Evolutionary conservation across 2,888 invertebrate species (phyloP).

Genomic region (Drosophila demipolita): DNA sequence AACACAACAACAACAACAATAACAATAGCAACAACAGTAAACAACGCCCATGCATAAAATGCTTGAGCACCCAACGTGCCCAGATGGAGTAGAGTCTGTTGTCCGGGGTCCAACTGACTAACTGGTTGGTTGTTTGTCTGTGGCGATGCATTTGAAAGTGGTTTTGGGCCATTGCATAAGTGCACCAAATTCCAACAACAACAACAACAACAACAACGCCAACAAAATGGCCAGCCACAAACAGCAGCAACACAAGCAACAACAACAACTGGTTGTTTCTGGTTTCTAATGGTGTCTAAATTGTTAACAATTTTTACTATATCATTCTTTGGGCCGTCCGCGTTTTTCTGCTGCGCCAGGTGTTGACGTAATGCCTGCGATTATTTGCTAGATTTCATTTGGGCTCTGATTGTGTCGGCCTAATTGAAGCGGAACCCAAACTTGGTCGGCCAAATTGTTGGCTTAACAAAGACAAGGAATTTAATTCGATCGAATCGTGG

Average conservation of each 20-base stretch:
- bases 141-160: slow-evolving; percentile 78
- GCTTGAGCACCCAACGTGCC: slow-evolving; percentile 17
- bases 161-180: slow-evolving; percentile 80
- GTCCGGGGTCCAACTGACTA: slow-evolving; percentile 47
- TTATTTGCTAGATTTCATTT: slow-evolving; percentile 55
- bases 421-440: slow-evolving; percentile 74
- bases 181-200: slow-evolving; percentile 70
- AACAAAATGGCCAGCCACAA: slow-evolving; percentile 33
- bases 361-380: slow-evolving; percentile 71
- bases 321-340: slow-evolving; percentile 69
- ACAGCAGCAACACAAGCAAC: slow-evolving; percentile 34
- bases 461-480: slow-evolving; percentile 25
- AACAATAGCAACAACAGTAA: not conserved
- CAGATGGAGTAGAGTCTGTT: slow-evolving; percentile 38
- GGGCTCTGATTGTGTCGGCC: slow-evolving; percentile 38
- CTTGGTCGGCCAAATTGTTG: slow-evolving; percentile 1
- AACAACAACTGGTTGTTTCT: slow-evolving; percentile 31
- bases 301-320: slow-evolving; percentile 57
- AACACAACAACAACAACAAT: not conserved
- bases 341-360: slow-evolving; percentile 22
- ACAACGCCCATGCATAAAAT: slow-evolving; percentile 55
- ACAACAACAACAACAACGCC: slow-evolving; percentile 19
- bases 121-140: slow-evolving; percentile 54
- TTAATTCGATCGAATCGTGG: slow-evolving; percentile 29
- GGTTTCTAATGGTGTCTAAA: slow-evolving; percentile 68